These are phyloP conservation scores for Mesaphorura yosii DNA, from an alignment of 1,140 invertebrate genomes.

Conservation along the genomic window DNA sequence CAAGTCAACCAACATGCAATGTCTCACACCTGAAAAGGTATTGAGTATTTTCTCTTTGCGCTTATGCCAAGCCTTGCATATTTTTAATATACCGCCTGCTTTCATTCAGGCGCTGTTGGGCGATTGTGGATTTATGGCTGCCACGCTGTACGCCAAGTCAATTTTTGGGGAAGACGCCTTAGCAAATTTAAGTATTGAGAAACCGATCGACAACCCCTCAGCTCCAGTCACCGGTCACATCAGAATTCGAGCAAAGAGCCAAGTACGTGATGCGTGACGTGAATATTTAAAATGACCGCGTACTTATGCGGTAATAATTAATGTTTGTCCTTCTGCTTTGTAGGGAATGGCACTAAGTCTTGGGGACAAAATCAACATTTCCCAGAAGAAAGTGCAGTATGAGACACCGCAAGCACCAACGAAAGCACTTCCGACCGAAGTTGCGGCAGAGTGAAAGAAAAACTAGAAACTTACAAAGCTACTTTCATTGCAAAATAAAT, in stretches of 20 bases:
- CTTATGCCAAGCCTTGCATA: background rate
- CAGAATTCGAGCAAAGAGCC: slow-evolving; percentile 92
- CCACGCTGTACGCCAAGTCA: slow-evolving; percentile 96
- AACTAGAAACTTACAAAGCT: too few species aligned
- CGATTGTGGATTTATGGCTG: slow-evolving; percentile 97
- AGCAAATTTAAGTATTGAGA: slow-evolving; percentile 96
- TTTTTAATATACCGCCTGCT: too few species aligned
- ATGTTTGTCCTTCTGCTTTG: slow-evolving; percentile 33
- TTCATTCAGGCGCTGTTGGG: slow-evolving; percentile 80
- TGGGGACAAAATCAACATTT: slow-evolving; percentile 90
- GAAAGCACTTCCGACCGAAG: too few species aligned
- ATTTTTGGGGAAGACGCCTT: slow-evolving; percentile 99
- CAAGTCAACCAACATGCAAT: slow-evolving; percentile 96
- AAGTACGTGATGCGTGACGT: slow-evolving; percentile 46
- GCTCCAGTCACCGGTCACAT: slow-evolving; percentile 91
- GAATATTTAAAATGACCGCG: slow-evolving; percentile 7
- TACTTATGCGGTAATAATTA: background rate
- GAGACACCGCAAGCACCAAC: too few species aligned
- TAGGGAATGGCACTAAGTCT: slow-evolving; percentile 93
- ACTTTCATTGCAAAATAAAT: too few species aligned
- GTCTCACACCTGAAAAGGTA: slow-evolving; percentile 86
- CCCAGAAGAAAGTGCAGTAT: slow-evolving; percentile 64
- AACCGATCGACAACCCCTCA: slow-evolving; percentile 72
- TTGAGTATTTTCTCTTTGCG: slow-evolving; percentile 6
- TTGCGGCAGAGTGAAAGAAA: too few species aligned